Base-by-base conservation (phyloP, 2,797 vertebrate genomes). In the Sebastes taczanowskii region DNA sequence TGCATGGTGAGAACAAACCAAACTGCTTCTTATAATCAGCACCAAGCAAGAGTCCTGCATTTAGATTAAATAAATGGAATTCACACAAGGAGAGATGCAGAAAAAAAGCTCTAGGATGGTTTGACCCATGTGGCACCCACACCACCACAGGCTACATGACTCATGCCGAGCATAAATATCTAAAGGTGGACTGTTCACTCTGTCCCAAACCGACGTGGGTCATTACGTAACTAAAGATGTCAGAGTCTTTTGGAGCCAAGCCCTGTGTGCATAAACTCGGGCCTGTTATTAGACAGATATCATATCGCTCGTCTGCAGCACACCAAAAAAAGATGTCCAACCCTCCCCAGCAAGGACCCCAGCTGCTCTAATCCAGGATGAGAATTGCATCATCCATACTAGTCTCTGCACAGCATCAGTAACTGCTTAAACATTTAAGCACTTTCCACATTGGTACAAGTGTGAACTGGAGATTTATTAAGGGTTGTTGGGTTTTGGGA, bases 321-420 rank as follows among this genome's bases (percentile, higher is more conserved):
- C 53, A n/a, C 29, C 46, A 7, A 11, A 56, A 69, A 68, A 49
- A 27, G n/a, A 74, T 27, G 75, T 16, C 53, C 20, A 49, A 9
- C 72, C 80, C 83, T 63, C 42, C 49, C 32, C 6, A 5, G 42
- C 32, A 5, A 5, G 42, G 38, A 84, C 76, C 70, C 68, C 46
- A 8, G 35, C 73, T 88, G 78, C 49, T 58, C 74, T 85, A 73
- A 86, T 61, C 67, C 49, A 18, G 34, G 38, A 52, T 29, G 42
- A 68, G 71, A 68, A 71, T 93, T 95, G 91, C 93, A 93, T 94
- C 92, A 95, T 89, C 85, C 69, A 14, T 1, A 1, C 7, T 35
- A 11, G 9, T 13, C 34, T 11, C 49, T 32, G 4, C 10, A 7
- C 5, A 20, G 34, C 0, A 4, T 42, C 42, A 35, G 1, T 7